Evolutionary conservation across 2,797 vertebrate species (phyloP).

Genomic region (Sebastes steindachneri): DNA sequence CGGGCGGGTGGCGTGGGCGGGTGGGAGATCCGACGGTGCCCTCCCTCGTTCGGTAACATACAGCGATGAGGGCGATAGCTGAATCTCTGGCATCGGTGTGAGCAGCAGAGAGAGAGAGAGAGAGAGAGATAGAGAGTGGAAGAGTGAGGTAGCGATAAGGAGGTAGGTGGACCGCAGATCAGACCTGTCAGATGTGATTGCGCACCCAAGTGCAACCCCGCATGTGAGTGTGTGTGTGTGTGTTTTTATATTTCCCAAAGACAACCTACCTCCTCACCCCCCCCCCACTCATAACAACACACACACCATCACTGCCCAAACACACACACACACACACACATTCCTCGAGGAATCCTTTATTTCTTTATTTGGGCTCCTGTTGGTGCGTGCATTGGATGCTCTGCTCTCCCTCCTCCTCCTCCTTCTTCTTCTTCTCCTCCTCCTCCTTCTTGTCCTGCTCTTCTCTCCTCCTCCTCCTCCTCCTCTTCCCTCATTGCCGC

Average conservation of each 20-base stretch:
- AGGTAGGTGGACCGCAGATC: conserved; percentile 76
- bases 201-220: conserved; percentile 59
- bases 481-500: conserved; percentile 64
- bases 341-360: conserved; percentile 73
- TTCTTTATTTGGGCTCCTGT: conserved; percentile 78
- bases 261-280: conserved; percentile 48
- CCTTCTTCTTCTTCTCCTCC: conserved; percentile 42
- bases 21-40: conserved; percentile 56
- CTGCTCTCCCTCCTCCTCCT: conserved; percentile 62
- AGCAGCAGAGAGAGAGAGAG: conserved; percentile 21
- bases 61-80: conserved; percentile 58
- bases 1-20: conserved; percentile 44
- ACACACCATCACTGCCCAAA: too few relatives aligned
- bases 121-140: conserved; percentile 18
- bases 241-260: conserved; percentile 64
- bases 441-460: conserved; percentile 62
- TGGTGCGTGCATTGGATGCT: conserved; percentile 77
- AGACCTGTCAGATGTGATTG: conserved; percentile 77
- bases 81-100: conserved; percentile 63
- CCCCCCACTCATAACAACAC: conserved; percentile 7
- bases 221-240: conserved; percentile 19
- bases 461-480: conserved; percentile 54
- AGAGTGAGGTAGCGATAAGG: conserved; percentile 68
- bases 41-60: conserved; percentile 51
- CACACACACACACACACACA: background rate